Conservation (phyloP, 2,888 invertebrate species). For the Pammene fasciana region DNA sequence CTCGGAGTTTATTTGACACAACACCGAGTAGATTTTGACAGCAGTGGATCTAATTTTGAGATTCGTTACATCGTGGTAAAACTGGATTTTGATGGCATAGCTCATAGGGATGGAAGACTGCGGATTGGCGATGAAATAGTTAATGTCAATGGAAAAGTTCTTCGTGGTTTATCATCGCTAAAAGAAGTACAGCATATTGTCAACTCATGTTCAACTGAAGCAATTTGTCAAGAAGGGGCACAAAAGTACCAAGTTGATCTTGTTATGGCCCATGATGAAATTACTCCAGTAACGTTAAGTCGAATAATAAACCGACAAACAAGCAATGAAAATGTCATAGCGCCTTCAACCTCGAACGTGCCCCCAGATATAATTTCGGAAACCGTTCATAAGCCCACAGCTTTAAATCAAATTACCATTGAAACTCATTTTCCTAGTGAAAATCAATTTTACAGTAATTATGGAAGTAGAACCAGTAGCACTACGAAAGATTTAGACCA, state of each 20-base stretch:
- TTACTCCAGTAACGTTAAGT: conserved; percentile 80
- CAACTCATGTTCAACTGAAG: conserved; percentile 79
- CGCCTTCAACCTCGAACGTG: conserved; percentile 57
- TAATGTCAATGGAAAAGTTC: conserved; percentile 92
- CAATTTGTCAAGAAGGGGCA: conserved; percentile 66
- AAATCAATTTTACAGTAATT: conserved; percentile 59
- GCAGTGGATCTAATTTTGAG: conserved; percentile 81
- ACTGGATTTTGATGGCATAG: conserved; percentile 86
- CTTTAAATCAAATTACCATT: conserved; percentile 73
- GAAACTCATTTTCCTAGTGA: conserved; percentile 78
- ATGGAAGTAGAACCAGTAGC: conserved; percentile 52
- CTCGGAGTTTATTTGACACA: conserved; percentile 89
- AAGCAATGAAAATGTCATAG: conserved; percentile 58
- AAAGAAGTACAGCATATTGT: conserved; percentile 85
- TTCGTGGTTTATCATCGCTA: conserved; percentile 88
- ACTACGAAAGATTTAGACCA: conserved; percentile 52
- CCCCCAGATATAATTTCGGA: conserved; percentile 80
- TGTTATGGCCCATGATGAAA: conserved; percentile 86
- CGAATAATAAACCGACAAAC: conserved; percentile 72
- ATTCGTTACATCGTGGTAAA: conserved; percentile 85
- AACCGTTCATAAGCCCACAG: conserved; percentile 71
- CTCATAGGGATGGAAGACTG: conserved; percentile 91
- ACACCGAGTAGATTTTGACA: conserved; percentile 82
- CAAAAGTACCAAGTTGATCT: conserved; percentile 82
- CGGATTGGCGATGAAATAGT: conserved; percentile 94